Evolutionary conservation across 2,113 vertebrate genomes (phyloP), one percentile per base, ranked within the genome.

Genomic region (Pseudonaja textilis): DNA sequence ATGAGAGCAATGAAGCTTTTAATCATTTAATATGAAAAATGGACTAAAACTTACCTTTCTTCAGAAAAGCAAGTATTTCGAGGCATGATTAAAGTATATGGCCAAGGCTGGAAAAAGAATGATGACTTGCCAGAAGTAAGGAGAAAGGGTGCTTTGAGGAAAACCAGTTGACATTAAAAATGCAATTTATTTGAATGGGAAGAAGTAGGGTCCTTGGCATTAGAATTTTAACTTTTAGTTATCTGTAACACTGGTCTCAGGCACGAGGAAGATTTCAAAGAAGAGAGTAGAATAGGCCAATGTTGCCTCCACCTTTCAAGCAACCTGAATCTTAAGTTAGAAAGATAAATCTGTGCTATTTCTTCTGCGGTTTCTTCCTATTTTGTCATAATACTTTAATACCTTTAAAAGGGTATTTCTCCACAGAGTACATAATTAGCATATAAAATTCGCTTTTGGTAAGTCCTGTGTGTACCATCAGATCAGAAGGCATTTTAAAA

Each of bases 231-330:
- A 81, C 29, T 55, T 91, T 23, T 23, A 59, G 2, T 22, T 55
- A 25, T 22, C 91, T 47, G 61, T 42, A 91, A 20, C 5, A 1
- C 9, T 89, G 85, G 26, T 91, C 23, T 89, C 93, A 90, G 7
- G 23, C 87, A 89, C 18, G 89, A 92, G 93, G 85, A 26, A 88
- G 88, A 25, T 57, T 11, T 90, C 18, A 85, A 94, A 90, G 45
- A 90, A 85, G 56, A 18, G 11, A 42, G 26, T 16, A 93, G 87
- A 69, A 92, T 93, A 91, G 0, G 0, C 61, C 56, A 93, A 26
- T 26, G 88, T 81, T 69, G 47, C n/a, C 22, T 81, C 12, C 52
- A 39, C 4, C 26, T 26, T 45, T 85, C 16, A 91, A 90, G 4
- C 81, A 26, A 85, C 52, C 55, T 85, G 25, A 56, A 91, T 29